Conservation (phyloP, 2,888 invertebrate species). For the Amblyjoppa fuscipennis region DNA sequence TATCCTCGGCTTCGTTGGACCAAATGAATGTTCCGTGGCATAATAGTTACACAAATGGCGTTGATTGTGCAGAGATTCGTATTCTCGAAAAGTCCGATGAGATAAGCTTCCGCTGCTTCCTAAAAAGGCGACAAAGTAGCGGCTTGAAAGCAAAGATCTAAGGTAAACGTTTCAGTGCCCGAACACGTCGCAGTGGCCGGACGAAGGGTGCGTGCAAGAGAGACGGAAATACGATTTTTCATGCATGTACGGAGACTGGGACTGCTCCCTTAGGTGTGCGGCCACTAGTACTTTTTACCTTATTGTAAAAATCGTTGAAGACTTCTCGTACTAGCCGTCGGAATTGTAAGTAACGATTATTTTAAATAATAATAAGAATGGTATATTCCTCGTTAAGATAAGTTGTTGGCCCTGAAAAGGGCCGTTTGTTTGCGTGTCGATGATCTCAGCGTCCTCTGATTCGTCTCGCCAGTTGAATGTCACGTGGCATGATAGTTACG, state of each 20-base stretch:
- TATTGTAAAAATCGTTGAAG: conserved; percentile 90
- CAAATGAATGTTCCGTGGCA: conserved; percentile 48
- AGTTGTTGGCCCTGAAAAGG: conserved; percentile 70
- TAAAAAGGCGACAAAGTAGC: conserved; percentile 90
- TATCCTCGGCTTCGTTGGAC: conserved; percentile 22
- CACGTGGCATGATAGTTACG: conserved; percentile 60
- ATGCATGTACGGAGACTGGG: no score
- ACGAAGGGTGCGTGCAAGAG: no score
- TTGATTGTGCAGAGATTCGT: conserved; percentile 59
- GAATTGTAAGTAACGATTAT: conserved; percentile 82
- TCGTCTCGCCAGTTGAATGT: conserved; percentile 49
- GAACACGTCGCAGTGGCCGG: no score
- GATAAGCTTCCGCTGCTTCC: conserved; percentile 81
- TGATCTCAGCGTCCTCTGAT: conserved; percentile 84
- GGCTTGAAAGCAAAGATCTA: conserved; percentile 89
- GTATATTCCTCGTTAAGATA: not conserved
- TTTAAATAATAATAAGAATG: not conserved
- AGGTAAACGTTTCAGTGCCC: no score
- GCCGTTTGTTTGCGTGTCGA: conserved; percentile 77
- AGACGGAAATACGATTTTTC: no score
- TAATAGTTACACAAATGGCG: conserved; percentile 52
- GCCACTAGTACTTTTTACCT: no score
- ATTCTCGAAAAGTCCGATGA: conserved; percentile 76
- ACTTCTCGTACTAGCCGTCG: conserved; percentile 90
- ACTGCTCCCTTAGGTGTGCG: no score